phyloP scores from a whole-genome alignment of 37 sponge, comb jelly and placozoan species.

The Petrosia ficiformis region DNA sequence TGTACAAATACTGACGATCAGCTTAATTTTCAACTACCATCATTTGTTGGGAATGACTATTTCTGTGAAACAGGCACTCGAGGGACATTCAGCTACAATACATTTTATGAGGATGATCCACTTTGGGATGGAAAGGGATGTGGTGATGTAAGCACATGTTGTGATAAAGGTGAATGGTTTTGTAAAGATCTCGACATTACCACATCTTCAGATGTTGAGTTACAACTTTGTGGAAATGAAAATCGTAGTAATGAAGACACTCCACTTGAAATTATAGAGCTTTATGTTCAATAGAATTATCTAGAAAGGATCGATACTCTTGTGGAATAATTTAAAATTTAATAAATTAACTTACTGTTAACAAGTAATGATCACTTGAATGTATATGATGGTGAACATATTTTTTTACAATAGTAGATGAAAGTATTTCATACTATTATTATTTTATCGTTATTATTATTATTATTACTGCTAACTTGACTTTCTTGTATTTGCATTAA shows the following conservation, averaged over 20 bases:
- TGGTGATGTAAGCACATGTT: conserved; percentile 34
- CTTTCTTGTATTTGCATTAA: too few species aligned
- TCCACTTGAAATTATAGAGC: conserved; percentile 32
- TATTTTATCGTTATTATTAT: too few species aligned
- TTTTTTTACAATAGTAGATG: too few species aligned
- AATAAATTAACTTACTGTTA: too few species aligned
- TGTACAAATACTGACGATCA: conserved; percentile 17
- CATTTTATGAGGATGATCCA: conserved; percentile 13
- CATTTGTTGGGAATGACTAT: conserved; percentile 23
- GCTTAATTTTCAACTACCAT: conserved; percentile 7
- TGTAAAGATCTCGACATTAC: conserved; percentile 11
- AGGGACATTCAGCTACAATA: background rate
- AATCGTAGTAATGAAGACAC: conserved; percentile 32
- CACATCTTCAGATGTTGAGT: conserved; percentile 22
- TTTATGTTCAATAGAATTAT: conserved; percentile 46
- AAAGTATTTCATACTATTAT: too few species aligned
- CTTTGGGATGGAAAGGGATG: conserved; percentile 61
- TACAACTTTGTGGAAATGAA: conserved; percentile 58
- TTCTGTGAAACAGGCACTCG: conserved; percentile 47
- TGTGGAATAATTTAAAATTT: too few species aligned
- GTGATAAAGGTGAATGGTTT: conserved; percentile 24
- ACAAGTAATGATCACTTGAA: too few species aligned
- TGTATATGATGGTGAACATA: too few species aligned
- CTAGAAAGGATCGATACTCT: too few species aligned
- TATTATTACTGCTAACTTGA: too few species aligned